Conservation (phyloP, 1,140 invertebrate genomes). For the Dendroctonus ponderosae region DNA sequence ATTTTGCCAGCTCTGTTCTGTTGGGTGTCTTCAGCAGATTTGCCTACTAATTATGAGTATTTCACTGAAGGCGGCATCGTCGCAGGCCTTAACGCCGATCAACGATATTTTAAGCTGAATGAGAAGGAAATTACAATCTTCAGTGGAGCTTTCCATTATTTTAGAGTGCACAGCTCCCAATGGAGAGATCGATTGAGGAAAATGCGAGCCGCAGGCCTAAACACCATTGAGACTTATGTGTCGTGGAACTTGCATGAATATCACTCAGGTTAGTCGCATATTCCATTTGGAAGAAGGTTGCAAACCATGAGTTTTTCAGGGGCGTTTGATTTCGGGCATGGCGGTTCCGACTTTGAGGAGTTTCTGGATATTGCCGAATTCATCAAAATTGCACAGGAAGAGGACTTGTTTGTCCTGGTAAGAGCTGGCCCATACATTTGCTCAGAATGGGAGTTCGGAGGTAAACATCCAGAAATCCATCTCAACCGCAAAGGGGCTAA, state of each 20-base stretch:
- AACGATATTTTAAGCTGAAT: constrained; percentile 45
- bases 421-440: constrained; percentile 93
- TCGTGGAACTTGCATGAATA: constrained; percentile 91
- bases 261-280: constrained; percentile 37
- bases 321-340: constrained; percentile 70
- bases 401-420: constrained; percentile 79
- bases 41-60: constrained; percentile 46
- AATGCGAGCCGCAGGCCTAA: constrained; percentile 65
- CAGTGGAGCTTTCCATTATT: constrained; percentile 88
- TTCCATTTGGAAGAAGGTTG: background rate
- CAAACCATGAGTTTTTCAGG: constrained; percentile 61
- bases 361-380: constrained; percentile 61
- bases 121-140: constrained; percentile 45
- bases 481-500: constrained; percentile 41
- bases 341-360: constrained; percentile 71
- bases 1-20: background rate
- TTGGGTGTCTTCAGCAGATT: constrained; percentile 8
- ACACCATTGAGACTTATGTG: constrained; percentile 89
- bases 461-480: constrained; percentile 22
- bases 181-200: constrained; percentile 37
- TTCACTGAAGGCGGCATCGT: constrained; percentile 42
- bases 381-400: constrained; percentile 73
- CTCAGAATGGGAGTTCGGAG: constrained; percentile 70
- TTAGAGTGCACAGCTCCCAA: constrained; percentile 72
- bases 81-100: constrained; percentile 40